Percentiles rank a stretch among this genome's conserved stretches.
Conservation (phyloP, 2,797 vertebrate species). For the Karalla daura region DNA sequence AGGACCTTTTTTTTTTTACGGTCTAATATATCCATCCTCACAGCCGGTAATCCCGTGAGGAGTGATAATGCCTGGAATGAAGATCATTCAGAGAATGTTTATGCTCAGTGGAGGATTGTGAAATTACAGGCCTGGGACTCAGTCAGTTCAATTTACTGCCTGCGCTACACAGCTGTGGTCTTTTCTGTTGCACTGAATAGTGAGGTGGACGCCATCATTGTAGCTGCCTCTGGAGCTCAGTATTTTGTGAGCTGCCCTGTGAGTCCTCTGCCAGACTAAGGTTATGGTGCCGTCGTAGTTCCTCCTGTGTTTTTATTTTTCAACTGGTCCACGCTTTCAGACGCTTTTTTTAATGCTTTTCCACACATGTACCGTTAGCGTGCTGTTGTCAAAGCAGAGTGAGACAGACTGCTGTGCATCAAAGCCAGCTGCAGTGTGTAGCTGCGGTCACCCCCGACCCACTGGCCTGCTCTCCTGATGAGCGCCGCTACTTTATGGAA, state of each 20-base stretch:
- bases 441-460: conserved; percentile 34
- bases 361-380: conserved; percentile 21
- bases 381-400: conserved; percentile 22
- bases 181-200: conserved; percentile 32
- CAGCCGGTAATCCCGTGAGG: conserved; percentile 52
- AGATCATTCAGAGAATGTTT: conserved; percentile 74
- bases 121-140: conserved; percentile 72
- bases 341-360: conserved; percentile 32
- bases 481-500: conserved; percentile 43
- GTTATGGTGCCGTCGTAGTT: not conserved
- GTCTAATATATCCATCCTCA: conserved; percentile 62
- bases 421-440: conserved; percentile 60
- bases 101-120: conserved; percentile 61
- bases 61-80: conserved; percentile 71
- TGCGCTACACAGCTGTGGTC: conserved; percentile 54
- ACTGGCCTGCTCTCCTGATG: conserved; percentile 46
- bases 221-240: conserved; percentile 8
- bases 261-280: conserved; percentile 3
- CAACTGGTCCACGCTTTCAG: not conserved
- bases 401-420: conserved; percentile 46
- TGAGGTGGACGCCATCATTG: conserved; percentile 14
- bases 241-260: conserved; percentile 1
- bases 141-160: conserved; percentile 64
- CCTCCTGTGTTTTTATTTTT: conserved; percentile 11
- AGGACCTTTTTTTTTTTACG: conserved; percentile 50